Percentiles rank a stretch among this genome's conserved stretches.
Conservation (phyloP, 2,888 invertebrate species). For the Leuctra nigra region DNA sequence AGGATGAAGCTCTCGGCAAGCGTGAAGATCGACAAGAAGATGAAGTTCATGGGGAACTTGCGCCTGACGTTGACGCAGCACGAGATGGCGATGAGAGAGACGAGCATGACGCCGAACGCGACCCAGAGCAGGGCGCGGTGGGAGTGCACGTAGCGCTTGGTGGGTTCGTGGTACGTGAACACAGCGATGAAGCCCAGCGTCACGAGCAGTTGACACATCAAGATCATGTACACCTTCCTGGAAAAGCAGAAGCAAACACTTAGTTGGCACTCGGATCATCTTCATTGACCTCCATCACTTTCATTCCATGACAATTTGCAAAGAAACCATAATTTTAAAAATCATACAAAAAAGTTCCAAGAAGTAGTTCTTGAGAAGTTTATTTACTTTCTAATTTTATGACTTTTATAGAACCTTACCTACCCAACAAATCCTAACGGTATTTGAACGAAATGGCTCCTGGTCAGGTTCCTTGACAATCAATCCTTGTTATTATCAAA, state of each 20-base stretch:
- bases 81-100: slow-evolving; percentile 73
- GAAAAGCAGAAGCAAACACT: not conserved
- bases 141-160: slow-evolving; percentile 49
- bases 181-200: slow-evolving; percentile 71
- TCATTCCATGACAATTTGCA: too few relatives aligned
- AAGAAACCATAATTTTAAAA: too few relatives aligned
- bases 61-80: slow-evolving; percentile 82
- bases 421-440: too few relatives aligned
- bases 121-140: slow-evolving; percentile 60
- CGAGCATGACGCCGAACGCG: slow-evolving; percentile 59
- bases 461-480: too few relatives aligned
- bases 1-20: slow-evolving; percentile 75
- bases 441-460: too few relatives aligned
- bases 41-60: slow-evolving; percentile 78
- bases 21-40: slow-evolving; percentile 83
- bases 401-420: too few relatives aligned
- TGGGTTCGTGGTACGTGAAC: slow-evolving; percentile 61
- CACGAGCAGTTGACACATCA: slow-evolving; percentile 75
- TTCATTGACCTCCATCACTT: too few relatives aligned
- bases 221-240: slow-evolving; percentile 76
- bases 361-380: too few relatives aligned
- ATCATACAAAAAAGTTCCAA: too few relatives aligned
- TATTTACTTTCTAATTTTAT: too few relatives aligned
- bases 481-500: too few relatives aligned
- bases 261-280: too few relatives aligned